phyloP scores from a whole-genome alignment of 2,888 invertebrate genomes.

The Drosophila suboccidentalis region DNA sequence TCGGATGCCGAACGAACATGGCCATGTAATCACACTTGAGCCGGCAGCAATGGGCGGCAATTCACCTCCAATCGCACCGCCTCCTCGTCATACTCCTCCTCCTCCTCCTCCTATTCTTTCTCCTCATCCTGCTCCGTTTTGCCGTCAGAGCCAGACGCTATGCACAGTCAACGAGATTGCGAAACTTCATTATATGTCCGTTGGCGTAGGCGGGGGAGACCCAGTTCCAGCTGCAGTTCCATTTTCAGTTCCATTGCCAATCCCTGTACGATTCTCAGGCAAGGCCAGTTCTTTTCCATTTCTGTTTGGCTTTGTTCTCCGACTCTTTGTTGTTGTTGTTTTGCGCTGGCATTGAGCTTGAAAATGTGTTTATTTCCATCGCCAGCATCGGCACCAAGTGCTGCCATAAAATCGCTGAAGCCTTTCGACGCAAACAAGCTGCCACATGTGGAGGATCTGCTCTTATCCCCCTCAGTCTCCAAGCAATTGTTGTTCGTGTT shows the following conservation, averaged over 20 bases:
- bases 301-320: conserved; percentile 72
- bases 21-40: conserved; percentile 80
- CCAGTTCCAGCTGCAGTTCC: conserved; percentile 7
- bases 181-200: conserved; percentile 78
- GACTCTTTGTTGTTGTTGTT: conserved; percentile 16
- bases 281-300: conserved; percentile 66
- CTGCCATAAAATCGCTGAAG: conserved; percentile 80
- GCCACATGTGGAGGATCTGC: conserved; percentile 36
- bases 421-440: conserved; percentile 71
- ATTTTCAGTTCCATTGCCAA: conserved; percentile 2
- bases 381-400: conserved; percentile 63
- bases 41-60: conserved; percentile 59
- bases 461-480: conserved; percentile 37
- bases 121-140: conserved; percentile 1
- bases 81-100: neutral
- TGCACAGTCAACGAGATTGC: conserved; percentile 71
- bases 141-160: conserved; percentile 54
- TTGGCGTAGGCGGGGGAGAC: conserved; percentile 35
- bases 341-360: conserved; percentile 77
- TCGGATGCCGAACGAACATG: conserved; percentile 74
- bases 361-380: conserved; percentile 80
- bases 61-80: conserved; percentile 1
- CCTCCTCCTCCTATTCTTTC: too few species aligned
- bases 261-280: conserved; percentile 5
- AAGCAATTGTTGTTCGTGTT: conserved; percentile 74